Base-by-base conservation (phyloP, 2,113 vertebrate species). In the Thryonomys swinderianus region DNA sequence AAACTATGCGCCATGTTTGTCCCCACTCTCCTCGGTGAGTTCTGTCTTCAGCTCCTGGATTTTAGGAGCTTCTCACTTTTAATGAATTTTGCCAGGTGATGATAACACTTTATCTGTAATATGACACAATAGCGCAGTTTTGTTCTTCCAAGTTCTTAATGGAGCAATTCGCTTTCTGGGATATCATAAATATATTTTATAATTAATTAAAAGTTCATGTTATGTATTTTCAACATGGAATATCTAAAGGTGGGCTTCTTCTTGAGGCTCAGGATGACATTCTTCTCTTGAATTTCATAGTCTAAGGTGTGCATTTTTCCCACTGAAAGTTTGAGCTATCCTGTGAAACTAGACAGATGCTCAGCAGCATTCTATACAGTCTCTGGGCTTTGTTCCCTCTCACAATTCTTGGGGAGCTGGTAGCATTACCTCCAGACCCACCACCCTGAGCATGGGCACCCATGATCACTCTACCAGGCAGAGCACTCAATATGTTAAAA, bases 141-240 rank as follows among this genome's bases (percentile, higher is more conserved):
- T 89, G 18, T 80, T 69, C 67, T 89, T 10, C 30, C 69, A 74
- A 21, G 21, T 91, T 94, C 61, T 96, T 61, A 42, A 48, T 2
- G 57, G 59, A 48, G 18, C 73, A 27, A 82, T 74, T 67, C 62
- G 3, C 48, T 53, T 94, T 87, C 61, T 87, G 21, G 67, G 25
- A 12, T 27, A 57, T 7, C 34, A 14, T 51, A 67, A 94, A 21
- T 74, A 48, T 81, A 85, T 96, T 96, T 80, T 76, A 61, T 79
- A 51, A 85, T 71, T 81, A 34, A 48, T 55, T 84, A 81, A 20
- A 32, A 40, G 45, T 89, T 94, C 87, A 59, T 37, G 30, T 64
- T 34, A 51, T 12, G 3, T 23, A 73, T 81, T 92, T 69, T 53
- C 7, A n/a, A 20, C 57, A 37, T 85, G 32, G 53, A 48, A 32